These are phyloP conservation scores for Sinocyclocheilus anshuiensis DNA, from an alignment of 2,113 vertebrate species.

Conservation along the genomic window DNA sequence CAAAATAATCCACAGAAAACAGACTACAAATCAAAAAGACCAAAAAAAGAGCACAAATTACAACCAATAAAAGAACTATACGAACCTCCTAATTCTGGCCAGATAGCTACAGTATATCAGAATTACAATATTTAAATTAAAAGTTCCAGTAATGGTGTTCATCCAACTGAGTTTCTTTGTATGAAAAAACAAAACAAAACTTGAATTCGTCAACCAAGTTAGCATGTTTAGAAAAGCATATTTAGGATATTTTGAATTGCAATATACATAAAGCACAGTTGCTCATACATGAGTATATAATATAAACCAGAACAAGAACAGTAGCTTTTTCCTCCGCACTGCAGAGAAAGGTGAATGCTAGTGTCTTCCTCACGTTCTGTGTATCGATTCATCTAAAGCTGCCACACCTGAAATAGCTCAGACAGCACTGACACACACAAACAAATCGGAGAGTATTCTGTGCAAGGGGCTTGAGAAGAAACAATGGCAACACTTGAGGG, in stretches of 20 bases:
- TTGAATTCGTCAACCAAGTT: no score
- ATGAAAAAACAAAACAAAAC: no score
- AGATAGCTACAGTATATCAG: not conserved
- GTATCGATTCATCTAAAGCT: slow-evolving; percentile 66
- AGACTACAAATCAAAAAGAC: not conserved
- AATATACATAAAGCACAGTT: no score
- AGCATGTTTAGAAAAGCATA: no score
- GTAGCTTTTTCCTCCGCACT: slow-evolving; percentile 46
- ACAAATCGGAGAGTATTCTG: slow-evolving; percentile 7
- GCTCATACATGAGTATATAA: no score
- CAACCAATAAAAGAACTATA: not conserved
- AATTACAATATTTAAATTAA: no score
- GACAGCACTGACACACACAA: slow-evolving; percentile 39
- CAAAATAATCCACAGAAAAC: not conserved
- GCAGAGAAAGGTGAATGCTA: slow-evolving; percentile 49
- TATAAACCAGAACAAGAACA: not conserved
- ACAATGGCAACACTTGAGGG: not conserved
- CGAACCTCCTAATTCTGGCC: not conserved
- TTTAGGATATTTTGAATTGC: no score
- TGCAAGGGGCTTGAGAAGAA: not conserved
- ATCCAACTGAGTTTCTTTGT: no score
- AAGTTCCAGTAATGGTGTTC: no score
- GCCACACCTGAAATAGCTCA: slow-evolving; percentile 72
- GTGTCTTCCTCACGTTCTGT: slow-evolving; percentile 56
- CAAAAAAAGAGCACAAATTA: not conserved